These are phyloP conservation scores for Agelas oroides DNA, from an alignment of 37 sponge, comb jelly and placozoan genomes.

Conservation along the genomic window DNA sequence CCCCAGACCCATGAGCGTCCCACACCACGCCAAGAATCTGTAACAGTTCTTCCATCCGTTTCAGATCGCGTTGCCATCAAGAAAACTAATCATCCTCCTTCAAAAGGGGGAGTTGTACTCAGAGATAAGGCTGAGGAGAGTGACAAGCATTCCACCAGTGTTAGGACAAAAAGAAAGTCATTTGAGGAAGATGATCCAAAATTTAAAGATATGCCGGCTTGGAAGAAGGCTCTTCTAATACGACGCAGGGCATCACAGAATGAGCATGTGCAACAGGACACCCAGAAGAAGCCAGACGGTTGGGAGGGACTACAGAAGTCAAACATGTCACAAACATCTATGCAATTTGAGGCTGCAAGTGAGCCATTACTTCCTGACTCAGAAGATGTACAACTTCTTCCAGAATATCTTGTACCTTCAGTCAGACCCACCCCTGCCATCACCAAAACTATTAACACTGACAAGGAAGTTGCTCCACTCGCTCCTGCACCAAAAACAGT, in stretches of 20 bases:
- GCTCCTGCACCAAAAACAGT: not conserved
- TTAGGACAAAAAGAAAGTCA: not conserved
- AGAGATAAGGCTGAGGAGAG: not conserved
- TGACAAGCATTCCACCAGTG: not conserved
- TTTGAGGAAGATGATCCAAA: conserved; percentile 22
- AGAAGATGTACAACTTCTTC: not conserved
- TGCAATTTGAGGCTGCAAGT: too few species aligned
- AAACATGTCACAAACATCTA: too few species aligned
- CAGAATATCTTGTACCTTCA: not conserved
- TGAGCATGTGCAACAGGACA: not conserved
- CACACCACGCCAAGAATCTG: too few species aligned
- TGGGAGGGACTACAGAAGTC: too few species aligned
- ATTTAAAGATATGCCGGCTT: conserved; percentile 52
- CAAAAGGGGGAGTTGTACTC: not conserved
- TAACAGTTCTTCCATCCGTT: too few species aligned
- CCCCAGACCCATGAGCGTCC: too few species aligned
- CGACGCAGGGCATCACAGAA: conserved; percentile 9
- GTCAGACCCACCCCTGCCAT: not conserved
- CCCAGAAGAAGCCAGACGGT: too few species aligned
- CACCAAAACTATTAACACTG: not conserved
- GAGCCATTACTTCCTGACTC: too few species aligned
- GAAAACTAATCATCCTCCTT: too few species aligned
- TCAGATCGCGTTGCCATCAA: too few species aligned
- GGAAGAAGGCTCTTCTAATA: conserved; percentile 63
- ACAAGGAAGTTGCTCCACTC: not conserved